Conservation (phyloP, 2,797 vertebrate genomes). For the Sebastes taczanowskii region DNA sequence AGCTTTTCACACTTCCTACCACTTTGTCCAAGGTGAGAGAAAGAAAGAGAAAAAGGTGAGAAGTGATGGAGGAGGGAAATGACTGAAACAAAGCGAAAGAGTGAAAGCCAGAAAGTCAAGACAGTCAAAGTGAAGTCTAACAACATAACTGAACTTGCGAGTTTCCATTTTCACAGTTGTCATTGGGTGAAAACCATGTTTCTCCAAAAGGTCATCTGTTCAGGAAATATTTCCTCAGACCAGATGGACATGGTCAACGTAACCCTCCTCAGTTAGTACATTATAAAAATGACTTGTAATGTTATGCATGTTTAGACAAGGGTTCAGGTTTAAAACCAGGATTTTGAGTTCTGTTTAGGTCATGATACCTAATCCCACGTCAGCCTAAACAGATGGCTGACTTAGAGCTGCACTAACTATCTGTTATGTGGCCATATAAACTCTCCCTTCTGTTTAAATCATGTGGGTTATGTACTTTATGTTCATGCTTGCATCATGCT, state of each 20-base stretch:
- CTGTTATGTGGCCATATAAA: background rate
- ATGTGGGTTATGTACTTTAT: background rate
- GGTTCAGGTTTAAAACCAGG: background rate
- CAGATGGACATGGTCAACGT: background rate
- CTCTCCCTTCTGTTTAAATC: background rate
- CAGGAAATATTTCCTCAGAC: background rate
- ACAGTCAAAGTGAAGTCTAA: background rate
- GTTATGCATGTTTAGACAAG: background rate
- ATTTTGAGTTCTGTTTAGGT: background rate
- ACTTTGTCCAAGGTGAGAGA: slow-evolving; percentile 24
- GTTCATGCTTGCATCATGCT: background rate
- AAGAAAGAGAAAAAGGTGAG: background rate
- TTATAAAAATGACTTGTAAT: background rate
- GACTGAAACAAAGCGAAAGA: background rate
- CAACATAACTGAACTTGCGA: background rate
- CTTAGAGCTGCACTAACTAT: background rate
- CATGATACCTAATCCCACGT: background rate
- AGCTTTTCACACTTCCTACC: slow-evolving; percentile 47
- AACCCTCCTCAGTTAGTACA: background rate
- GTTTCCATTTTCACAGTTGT: slow-evolving; percentile 12
- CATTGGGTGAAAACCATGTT: background rate
- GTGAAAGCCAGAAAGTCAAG: background rate
- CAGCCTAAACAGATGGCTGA: background rate
- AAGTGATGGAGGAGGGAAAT: background rate
- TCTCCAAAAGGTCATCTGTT: background rate